Evolutionary conservation across 2,797 vertebrate species (phyloP).

Genomic region (Neoniphon sammara): DNA sequence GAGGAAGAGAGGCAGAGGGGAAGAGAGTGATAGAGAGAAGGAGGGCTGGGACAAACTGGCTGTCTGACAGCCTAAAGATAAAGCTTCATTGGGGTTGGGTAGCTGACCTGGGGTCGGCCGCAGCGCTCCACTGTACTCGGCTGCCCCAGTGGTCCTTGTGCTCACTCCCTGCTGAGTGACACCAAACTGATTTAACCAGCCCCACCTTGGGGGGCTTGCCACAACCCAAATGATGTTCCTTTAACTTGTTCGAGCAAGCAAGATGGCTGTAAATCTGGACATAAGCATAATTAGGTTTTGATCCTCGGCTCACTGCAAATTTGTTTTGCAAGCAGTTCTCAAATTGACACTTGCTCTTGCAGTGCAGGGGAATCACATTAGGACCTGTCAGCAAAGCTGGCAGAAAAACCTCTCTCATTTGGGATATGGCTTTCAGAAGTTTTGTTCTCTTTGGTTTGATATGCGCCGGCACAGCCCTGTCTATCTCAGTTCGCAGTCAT

Average conservation of each 20-base stretch:
- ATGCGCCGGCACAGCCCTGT: neutral
- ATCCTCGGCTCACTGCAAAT: constrained; percentile 50
- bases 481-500: neutral
- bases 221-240: constrained; percentile 41
- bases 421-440: constrained; percentile 15
- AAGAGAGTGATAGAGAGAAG: constrained; percentile 5
- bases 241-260: constrained; percentile 45
- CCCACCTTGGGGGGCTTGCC: constrained; percentile 4
- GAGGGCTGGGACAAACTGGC: neutral
- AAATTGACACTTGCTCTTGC: constrained; percentile 37
- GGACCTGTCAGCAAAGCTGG: constrained; percentile 8
- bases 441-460: neutral
- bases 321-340: constrained; percentile 39
- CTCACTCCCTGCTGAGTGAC: neutral
- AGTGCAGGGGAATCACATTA: constrained; percentile 31
- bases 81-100: constrained; percentile 15
- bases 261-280: constrained; percentile 46
- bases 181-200: constrained; percentile 26
- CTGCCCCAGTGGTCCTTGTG: neutral
- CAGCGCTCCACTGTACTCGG: constrained; percentile 9
- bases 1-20: constrained; percentile 10
- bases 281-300: constrained; percentile 53
- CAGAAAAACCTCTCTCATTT: neutral
- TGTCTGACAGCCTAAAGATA: constrained; percentile 43
- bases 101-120: neutral